These are phyloP conservation scores for Trichonephila inaurata DNA, from an alignment of 1,140 invertebrate species.

Conservation along the genomic window DNA sequence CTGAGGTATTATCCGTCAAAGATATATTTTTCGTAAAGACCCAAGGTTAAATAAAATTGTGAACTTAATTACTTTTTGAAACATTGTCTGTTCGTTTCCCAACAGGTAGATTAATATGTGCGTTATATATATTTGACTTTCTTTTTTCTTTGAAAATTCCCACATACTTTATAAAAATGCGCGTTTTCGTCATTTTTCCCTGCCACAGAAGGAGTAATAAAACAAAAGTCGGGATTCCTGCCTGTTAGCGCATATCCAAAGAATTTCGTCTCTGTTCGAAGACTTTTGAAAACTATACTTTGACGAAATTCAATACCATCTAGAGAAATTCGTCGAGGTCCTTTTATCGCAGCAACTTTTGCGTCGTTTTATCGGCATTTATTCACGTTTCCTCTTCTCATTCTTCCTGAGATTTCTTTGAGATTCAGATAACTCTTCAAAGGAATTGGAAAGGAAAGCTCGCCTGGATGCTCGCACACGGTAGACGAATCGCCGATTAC, in stretches of 20 bases:
- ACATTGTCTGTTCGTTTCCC: too few species aligned
- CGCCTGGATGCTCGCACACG: slow-evolving; percentile 22
- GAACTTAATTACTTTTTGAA: too few species aligned
- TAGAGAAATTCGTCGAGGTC: not conserved
- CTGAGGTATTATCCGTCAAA: too few species aligned
- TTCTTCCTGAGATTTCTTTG: slow-evolving; percentile 16
- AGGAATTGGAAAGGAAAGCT: slow-evolving; percentile 5
- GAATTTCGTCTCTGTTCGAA: not conserved
- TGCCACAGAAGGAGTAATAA: not conserved
- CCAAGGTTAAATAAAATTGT: too few species aligned
- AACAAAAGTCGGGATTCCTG: not conserved
- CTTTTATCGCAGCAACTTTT: slow-evolving; percentile 16
- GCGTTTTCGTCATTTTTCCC: too few species aligned
- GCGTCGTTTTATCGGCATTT: slow-evolving; percentile 32
- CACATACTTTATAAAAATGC: too few species aligned
- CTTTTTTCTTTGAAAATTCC: too few species aligned
- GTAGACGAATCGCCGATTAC: slow-evolving; percentile 33
- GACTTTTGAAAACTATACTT: not conserved
- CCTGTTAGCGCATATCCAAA: not conserved
- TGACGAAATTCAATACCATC: not conserved
- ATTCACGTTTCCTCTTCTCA: slow-evolving; percentile 29
- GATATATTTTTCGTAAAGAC: too few species aligned
- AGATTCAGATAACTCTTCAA: slow-evolving; percentile 15
- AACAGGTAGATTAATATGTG: too few species aligned
- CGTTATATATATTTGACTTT: too few species aligned